Base-by-base conservation (phyloP, 2,797 vertebrate genomes). In the Aulostomus chinensis region DNA sequence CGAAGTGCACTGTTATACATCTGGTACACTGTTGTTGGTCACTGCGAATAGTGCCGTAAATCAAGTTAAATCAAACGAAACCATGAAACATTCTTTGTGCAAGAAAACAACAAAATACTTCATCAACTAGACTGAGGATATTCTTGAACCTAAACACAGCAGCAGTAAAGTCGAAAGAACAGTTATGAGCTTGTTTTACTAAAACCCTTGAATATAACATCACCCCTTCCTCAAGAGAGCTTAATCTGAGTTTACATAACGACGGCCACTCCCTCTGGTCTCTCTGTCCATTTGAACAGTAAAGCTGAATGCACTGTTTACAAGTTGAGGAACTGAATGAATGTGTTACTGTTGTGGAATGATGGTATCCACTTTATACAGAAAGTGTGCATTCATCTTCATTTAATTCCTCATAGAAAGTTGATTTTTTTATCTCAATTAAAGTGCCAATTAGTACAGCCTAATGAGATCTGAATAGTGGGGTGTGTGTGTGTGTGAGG, bases 391-490 rank as follows among this genome's bases (percentile, higher is more conserved):
- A n/a, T n/a, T 31, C 24, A 5, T 9, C 24, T 42, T 17, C 9
- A 39, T 60, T 9, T 33, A 58, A 40, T 15, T 36, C 26, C 1
- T 40, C 13, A 11, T 0, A n/a, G 12, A 55, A 61, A 64, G 25
- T 20, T 33, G 5, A 72, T 38, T n/a, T n/a, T n/a, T n/a, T n/a
- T n/a, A n/a, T 21, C 50, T 65, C 55, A 47, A 52, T 62, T 50
- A 51, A 65, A 54, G 36, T 43, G 42, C 32, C 64, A 71, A 83
- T 73, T 72, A 68, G 54, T 24, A 9, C 22, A 38, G 51, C 14
- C 49, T 72, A 77, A 81, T 73, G 26, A 68, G 69, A 70, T 77
- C 57, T 38, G 36, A 78, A 47, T 42, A 18, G 39, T 38, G 38
- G 21, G 14, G 35, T 21, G 38, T 37, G 22, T 12, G 31, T 17